Evolutionary conservation across 2,888 invertebrate genomes (phyloP), one percentile per base, ranked within the genome.

Genomic region (Conops quadrifasciatus): DNA sequence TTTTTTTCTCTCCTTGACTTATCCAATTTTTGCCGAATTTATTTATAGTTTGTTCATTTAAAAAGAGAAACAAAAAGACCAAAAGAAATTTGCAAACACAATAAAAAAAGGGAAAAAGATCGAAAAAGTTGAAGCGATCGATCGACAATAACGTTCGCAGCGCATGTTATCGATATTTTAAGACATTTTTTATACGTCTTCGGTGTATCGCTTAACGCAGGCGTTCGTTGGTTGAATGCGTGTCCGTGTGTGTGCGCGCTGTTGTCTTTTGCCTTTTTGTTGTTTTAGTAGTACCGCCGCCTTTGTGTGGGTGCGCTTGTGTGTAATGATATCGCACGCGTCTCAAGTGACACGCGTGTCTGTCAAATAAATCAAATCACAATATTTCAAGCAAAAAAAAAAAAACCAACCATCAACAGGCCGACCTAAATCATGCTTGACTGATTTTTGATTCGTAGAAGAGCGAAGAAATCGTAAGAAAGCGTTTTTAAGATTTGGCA

Each of bases 301-400:
- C 9, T 4, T 36, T 36, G 36, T 36, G 36, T 36, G 36, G 36
- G 36, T 36, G 36, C n/a, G n/a, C 4, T 36, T 36, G 36, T 36
- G 36, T 36, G 36, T 9, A 36, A 36, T 77, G 79, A 80, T n/a
- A n/a, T 83, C 82, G 83, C 82, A 83, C 82, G 82, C 82, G 83
- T 83, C 82, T 83, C 82, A 82, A 78, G 78, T 83, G 83, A 83
- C 82, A 80, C 82, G 82, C 80, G 80, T 78, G 53, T 58, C 69
- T 28, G 58, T 26, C 24, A 24, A 58, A 58, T 15, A 58, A 58
- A 26, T 36, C 36, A 36, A 36, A 36, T 36, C 9, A 36, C 9
- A 9, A 36, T 72, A 72, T 75, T 71, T 67, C 58, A 28, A 58
- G 16, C 7, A 28, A 2, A 26, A 16, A 36, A 4, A 9, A 7